These are phyloP conservation scores for Chaetodon trifasciatus DNA, from an alignment of 2,797 vertebrate species.

Conservation along the genomic window DNA sequence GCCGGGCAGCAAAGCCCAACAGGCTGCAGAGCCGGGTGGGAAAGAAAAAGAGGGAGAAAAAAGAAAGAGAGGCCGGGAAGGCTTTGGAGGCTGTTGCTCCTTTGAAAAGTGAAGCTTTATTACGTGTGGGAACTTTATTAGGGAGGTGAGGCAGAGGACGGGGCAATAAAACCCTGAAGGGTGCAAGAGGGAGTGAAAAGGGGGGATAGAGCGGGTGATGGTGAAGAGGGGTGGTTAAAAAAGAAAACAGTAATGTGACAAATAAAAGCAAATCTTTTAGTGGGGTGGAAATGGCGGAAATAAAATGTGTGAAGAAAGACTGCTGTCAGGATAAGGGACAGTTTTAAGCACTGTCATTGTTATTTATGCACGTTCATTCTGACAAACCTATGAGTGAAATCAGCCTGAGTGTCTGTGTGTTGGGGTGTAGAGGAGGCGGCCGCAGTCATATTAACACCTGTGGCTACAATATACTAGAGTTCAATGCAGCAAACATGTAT, in stretches of 20 bases:
- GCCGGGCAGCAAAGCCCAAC: slow-evolving; percentile 64
- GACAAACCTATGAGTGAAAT: slow-evolving; percentile 1
- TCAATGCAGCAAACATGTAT: background rate
- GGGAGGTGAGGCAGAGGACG: slow-evolving; percentile 76
- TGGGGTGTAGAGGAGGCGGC: too few species aligned
- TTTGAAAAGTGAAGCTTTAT: slow-evolving; percentile 86
- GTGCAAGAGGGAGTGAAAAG: slow-evolving; percentile 36
- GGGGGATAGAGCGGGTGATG: slow-evolving; percentile 41
- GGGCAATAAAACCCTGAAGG: slow-evolving; percentile 71
- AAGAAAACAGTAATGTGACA: slow-evolving; percentile 50
- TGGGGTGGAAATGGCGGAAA: slow-evolving; percentile 45
- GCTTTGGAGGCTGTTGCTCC: slow-evolving; percentile 78
- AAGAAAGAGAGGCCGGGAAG: slow-evolving; percentile 65
- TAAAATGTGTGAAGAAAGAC: slow-evolving; percentile 33
- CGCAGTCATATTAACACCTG: slow-evolving; percentile 50
- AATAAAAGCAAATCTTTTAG: slow-evolving; percentile 58
- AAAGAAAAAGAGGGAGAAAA: slow-evolving; percentile 54
- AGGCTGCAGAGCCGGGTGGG: slow-evolving; percentile 74
- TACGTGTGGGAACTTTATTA: slow-evolving; percentile 86
- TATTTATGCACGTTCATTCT: slow-evolving; percentile 36
- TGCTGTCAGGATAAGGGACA: slow-evolving; percentile 16
- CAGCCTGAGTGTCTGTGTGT: background rate
- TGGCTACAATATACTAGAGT: slow-evolving; percentile 14
- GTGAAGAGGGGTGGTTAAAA: slow-evolving; percentile 44
- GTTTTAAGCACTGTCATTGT: background rate